Evolutionary conservation across 1,140 invertebrate genomes (phyloP).

Genomic region (Drosophila lowei): DNA sequence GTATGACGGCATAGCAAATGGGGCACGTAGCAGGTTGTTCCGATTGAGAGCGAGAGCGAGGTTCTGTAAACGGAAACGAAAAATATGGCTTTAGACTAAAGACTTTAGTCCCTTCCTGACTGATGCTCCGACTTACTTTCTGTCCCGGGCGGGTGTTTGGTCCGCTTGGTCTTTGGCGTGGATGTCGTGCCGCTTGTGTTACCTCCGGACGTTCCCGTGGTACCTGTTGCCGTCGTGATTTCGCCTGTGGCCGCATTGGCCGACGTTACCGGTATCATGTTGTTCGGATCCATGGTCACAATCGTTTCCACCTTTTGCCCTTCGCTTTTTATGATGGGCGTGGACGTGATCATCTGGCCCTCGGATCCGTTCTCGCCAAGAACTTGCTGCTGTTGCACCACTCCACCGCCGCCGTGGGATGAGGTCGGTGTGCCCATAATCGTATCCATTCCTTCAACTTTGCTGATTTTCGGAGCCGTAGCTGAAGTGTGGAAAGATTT

Average conservation of each 20-base stretch:
- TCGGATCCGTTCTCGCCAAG: constrained; percentile 75
- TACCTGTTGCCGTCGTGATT: constrained; percentile 63
- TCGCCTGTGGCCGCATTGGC: constrained; percentile 71
- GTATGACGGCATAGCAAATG: constrained; percentile 85
- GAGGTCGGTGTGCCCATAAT: constrained; percentile 77
- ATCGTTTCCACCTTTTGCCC: constrained; percentile 78
- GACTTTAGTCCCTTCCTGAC: too few species aligned
- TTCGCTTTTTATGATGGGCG: constrained; percentile 79
- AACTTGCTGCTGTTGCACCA: constrained; percentile 66
- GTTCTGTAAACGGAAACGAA: constrained; percentile 46
- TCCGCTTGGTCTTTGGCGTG: constrained; percentile 69
- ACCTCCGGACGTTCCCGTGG: constrained; percentile 48
- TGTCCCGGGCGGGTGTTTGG: constrained; percentile 71
- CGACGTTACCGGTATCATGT: constrained; percentile 76
- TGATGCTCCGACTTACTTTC: constrained; percentile 59
- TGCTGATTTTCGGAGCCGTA: constrained; percentile 77
- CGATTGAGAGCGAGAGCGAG: constrained; percentile 85
- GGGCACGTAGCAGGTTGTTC: constrained; percentile 87
- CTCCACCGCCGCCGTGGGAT: constrained; percentile 55
- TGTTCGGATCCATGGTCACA: constrained; percentile 78
- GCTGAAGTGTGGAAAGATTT: constrained; percentile 30
- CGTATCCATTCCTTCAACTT: constrained; percentile 82
- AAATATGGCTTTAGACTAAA: neutral
- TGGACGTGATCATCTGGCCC: constrained; percentile 61
- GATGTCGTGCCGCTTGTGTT: constrained; percentile 52